phyloP scores from a whole-genome alignment of 2,888 invertebrate species.

The Pyrrhosoma nymphula region DNA sequence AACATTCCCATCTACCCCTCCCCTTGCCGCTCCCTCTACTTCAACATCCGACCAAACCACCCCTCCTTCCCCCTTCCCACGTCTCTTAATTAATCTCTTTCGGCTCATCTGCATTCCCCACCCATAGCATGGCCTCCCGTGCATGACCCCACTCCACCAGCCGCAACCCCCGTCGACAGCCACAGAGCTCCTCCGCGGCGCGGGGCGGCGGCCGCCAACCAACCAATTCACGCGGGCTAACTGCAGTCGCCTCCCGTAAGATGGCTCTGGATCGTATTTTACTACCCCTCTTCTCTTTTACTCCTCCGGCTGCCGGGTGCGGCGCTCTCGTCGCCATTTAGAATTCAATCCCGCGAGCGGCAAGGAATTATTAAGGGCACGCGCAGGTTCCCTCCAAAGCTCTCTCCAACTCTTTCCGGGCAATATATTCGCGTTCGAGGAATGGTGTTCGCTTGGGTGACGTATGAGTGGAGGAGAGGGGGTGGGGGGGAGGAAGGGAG shows the following conservation, averaged over 20 bases:
- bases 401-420: neutral
- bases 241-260: neutral
- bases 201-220: neutral
- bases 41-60: neutral
- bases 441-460: neutral
- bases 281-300: neutral
- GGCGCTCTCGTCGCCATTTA: constrained; percentile 10
- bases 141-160: neutral
- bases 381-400: neutral
- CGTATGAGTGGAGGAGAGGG: neutral
- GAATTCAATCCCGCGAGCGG: neutral
- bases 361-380: constrained; percentile 5
- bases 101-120: constrained; percentile 23
- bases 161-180: neutral
- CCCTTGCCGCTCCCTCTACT: neutral
- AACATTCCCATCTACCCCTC: neutral
- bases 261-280: neutral
- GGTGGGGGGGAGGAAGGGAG: neutral
- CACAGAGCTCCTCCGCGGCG: neutral
- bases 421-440: neutral
- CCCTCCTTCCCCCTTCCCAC: neutral
- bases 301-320: neutral
- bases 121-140: neutral
- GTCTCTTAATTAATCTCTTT: constrained; percentile 21
- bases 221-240: neutral